Base-by-base conservation (phyloP, 1,140 invertebrate genomes). In the Calycopis cecrops region DNA sequence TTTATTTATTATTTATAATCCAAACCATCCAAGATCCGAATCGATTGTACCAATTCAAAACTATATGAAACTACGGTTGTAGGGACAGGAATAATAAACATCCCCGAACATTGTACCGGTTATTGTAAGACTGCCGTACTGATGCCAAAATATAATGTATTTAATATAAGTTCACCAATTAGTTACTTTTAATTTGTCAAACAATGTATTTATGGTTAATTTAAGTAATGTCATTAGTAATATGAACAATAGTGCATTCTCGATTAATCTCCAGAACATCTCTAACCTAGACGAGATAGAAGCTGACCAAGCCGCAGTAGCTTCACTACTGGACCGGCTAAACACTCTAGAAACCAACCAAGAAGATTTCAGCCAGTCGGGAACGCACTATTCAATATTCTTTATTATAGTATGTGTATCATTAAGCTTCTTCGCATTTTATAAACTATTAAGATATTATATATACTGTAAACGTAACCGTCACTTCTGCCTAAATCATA, bases 151-250 rank as follows among this genome's bases (percentile, higher is more conserved):
- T n/a, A n/a, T n/a, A n/a, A n/a, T n/a, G 6, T 28, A 3, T 3
- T 28, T 28, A 28, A 28, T 2, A 28, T 38, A 38, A 38, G 9
- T 38, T 38, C 37, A 8, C 37, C 12, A 38, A 12, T 38, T 9
- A 38, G 37, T 38, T 12, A 12, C 10, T 38, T 38, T 38, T 38
- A 38, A 38, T 10, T 38, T 38, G 37, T 38, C 37, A 38, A 38
- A 38, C 37, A 9, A 38, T 4, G 9, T 38, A 38, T n/a, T n/a
- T n/a, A n/a, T n/a, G n/a, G n/a, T 4, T n/a, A n/a, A 38, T 38
- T 3, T 38, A 3, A 3, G 12, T 38, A 9, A 4, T 38, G n/a
- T n/a, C n/a, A n/a, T 38, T 38, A 38, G 12, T 38, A 8, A 3
- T 38, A 38, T 3, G 37, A 3, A 38, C 9, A 38, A 38, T 38